Percentiles rank a stretch among this genome's conserved stretches.
These are phyloP conservation scores for Acanthosepion pharaonis DNA, from an alignment of 2,888 invertebrate species.

Conservation along the genomic window DNA sequence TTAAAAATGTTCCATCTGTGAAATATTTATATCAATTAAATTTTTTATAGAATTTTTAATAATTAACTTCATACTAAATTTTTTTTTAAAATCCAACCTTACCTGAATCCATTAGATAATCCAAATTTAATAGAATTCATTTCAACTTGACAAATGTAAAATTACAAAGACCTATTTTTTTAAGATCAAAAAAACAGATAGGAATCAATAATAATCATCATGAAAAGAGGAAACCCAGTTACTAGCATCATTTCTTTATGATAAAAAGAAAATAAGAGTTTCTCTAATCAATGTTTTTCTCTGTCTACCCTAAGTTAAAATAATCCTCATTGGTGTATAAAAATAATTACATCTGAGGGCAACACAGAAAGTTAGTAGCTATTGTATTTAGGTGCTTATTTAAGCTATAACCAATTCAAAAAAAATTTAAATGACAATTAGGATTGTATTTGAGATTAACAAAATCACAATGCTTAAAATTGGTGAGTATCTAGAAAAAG, in stretches of 20 bases:
- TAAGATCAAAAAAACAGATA: not conserved
- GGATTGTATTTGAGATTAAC: not conserved
- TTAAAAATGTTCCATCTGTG: too few species aligned
- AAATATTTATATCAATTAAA: too few species aligned
- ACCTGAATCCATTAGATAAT: slow-evolving; percentile 8
- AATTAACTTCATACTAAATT: not conserved
- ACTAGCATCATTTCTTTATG: not conserved
- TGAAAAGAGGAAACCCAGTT: not conserved
- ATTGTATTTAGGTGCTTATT: not conserved
- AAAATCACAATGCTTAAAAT: not conserved
- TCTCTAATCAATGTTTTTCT: not conserved
- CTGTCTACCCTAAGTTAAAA: not conserved
- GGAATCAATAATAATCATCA: not conserved
- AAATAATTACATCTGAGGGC: not conserved
- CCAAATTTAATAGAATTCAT: not conserved
- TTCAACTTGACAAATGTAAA: not conserved
- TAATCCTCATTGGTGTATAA: not conserved
- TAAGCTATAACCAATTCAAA: not conserved
- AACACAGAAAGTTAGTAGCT: not conserved
- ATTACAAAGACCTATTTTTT: not conserved
- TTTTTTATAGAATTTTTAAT: too few species aligned
- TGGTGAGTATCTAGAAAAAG: not conserved
- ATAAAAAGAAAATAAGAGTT: not conserved
- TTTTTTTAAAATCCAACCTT: not conserved
- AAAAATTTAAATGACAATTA: not conserved